These are phyloP conservation scores for Agriotes lineatus DNA, from an alignment of 2,888 invertebrate species.

Conservation along the genomic window DNA sequence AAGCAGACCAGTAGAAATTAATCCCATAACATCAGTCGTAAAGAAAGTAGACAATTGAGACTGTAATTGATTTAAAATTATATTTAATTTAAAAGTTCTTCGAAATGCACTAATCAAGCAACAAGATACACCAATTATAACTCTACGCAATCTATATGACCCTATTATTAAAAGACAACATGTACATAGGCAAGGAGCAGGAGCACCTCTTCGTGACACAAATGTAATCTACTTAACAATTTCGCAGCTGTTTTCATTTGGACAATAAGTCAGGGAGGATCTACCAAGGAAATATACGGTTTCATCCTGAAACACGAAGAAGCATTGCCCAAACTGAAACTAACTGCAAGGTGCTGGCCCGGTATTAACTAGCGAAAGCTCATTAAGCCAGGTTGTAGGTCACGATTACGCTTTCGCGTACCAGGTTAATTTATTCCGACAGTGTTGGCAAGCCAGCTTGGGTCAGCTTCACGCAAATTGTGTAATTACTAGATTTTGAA, in stretches of 20 bases:
- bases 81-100: too few relatives aligned
- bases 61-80: too few relatives aligned
- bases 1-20: too few relatives aligned
- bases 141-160: background rate
- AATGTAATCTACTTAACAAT: background rate
- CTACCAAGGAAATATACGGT: slow-evolving; percentile 10
- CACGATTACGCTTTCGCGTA: slow-evolving; percentile 8
- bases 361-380: background rate
- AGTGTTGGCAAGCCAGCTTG: background rate
- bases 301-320: background rate
- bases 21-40: too few relatives aligned
- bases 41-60: too few relatives aligned
- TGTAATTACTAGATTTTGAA: too few relatives aligned
- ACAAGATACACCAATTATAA: too few relatives aligned
- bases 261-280: background rate
- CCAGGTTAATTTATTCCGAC: background rate
- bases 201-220: background rate
- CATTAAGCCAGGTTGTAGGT: slow-evolving; percentile 8
- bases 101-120: too few relatives aligned
- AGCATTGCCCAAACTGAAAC: slow-evolving; percentile 2
- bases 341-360: background rate
- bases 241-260: background rate
- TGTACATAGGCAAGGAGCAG: background rate
- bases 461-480: background rate
- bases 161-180: background rate